These are phyloP conservation scores for Drosophila borborema DNA, from an alignment of 2,888 invertebrate species.

Conservation along the genomic window DNA sequence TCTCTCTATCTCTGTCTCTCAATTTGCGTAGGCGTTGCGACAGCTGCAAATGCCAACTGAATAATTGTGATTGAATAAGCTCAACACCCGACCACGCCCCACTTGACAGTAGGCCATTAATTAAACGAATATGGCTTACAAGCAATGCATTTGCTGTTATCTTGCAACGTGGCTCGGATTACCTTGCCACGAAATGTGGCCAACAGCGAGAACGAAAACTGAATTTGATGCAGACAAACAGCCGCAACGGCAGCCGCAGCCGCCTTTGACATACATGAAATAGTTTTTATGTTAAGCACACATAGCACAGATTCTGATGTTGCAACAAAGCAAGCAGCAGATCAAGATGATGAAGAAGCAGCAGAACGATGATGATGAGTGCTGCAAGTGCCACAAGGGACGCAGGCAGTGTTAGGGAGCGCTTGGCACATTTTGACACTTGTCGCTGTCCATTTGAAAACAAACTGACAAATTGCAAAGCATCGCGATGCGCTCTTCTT, in stretches of 20 bases:
- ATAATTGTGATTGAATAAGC: slow-evolving; percentile 58
- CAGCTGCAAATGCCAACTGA: slow-evolving; percentile 63
- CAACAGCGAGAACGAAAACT: not conserved
- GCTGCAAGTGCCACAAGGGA: slow-evolving; percentile 22
- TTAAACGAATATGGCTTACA: slow-evolving; percentile 11
- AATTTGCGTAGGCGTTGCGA: slow-evolving; percentile 44
- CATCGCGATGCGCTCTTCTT: slow-evolving; percentile 10
- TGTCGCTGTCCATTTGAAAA: slow-evolving; percentile 60
- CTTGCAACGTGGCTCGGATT: slow-evolving; percentile 45
- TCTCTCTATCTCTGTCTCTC: not conserved
- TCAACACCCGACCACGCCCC: slow-evolving; percentile 1
- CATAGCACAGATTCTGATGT: slow-evolving; percentile 40
- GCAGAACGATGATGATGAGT: not conserved
- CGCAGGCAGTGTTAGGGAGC: not conserved
- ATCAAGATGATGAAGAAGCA: not conserved
- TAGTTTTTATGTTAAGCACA: slow-evolving; percentile 27
- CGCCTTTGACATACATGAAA: slow-evolving; percentile 52
- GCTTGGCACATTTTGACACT: slow-evolving; percentile 55
- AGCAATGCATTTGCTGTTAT: slow-evolving; percentile 36
- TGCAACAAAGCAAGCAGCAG: slow-evolving; percentile 28
- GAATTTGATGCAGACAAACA: slow-evolving; percentile 41
- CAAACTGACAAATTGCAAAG: slow-evolving; percentile 65
- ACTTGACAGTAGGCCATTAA: slow-evolving; percentile 41
- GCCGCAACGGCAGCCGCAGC: not conserved
- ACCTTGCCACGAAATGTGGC: slow-evolving; percentile 31